phyloP scores from a whole-genome alignment of 2,888 invertebrate genomes.

The Heliothis peltigera region DNA sequence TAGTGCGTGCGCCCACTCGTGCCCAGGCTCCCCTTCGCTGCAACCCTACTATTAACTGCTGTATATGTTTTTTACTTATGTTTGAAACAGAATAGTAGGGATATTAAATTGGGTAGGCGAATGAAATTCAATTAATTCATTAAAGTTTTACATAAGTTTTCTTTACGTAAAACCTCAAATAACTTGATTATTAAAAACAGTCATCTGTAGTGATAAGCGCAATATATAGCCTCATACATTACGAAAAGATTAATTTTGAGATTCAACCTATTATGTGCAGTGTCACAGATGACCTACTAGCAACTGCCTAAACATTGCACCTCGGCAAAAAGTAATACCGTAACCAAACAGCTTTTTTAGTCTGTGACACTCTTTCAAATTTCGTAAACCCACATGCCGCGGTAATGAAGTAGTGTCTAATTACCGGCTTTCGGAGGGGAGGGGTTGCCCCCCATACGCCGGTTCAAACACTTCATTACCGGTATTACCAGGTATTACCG shows the following conservation, averaged over 20 bases:
- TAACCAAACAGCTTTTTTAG: background rate
- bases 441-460: background rate
- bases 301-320: background rate
- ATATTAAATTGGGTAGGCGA: background rate
- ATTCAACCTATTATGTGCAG: background rate
- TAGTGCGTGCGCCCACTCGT: constrained; percentile 55
- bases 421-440: constrained; percentile 45
- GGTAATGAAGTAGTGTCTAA: constrained; percentile 55
- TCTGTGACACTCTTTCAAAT: constrained; percentile 9
- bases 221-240: too few species aligned
- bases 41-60: constrained; percentile 32
- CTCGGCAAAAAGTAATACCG: background rate
- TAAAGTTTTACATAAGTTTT: too few species aligned
- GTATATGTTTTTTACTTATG: constrained; percentile 47
- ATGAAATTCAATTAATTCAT: background rate
- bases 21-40: constrained; percentile 1
- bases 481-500: constrained; percentile 56
- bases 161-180: too few species aligned
- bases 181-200: too few species aligned
- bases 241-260: too few species aligned
- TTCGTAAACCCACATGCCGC: background rate
- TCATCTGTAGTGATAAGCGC: too few species aligned
- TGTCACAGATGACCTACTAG: background rate
- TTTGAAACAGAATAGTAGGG: constrained; percentile 33
- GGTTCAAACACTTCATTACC: constrained; percentile 62